phyloP scores from a whole-genome alignment of 2,888 invertebrate genomes.

The Leucoptera coffeella region DNA sequence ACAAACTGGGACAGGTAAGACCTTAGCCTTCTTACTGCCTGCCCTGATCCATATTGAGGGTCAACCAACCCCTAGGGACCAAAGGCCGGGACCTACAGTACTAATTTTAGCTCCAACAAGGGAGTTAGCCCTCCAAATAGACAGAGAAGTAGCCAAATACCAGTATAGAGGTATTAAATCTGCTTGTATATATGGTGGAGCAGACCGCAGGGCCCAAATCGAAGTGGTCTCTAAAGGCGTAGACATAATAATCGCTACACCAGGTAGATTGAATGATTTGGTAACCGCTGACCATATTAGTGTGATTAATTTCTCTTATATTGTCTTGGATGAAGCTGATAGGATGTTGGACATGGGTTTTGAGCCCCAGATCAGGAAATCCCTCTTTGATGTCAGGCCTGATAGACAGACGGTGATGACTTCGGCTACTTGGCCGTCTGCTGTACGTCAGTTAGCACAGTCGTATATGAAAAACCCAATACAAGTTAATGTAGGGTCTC shows the following conservation, averaged over 20 bases:
- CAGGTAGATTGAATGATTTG: conserved; percentile 90
- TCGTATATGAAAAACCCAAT: conserved; percentile 86
- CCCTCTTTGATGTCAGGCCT: conserved; percentile 73
- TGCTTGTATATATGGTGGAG: conserved; percentile 91
- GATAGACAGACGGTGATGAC: conserved; percentile 96
- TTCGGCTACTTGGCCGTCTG: conserved; percentile 91
- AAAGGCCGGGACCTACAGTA: conserved; percentile 78
- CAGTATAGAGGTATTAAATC: conserved; percentile 81
- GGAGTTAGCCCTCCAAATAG: conserved; percentile 89
- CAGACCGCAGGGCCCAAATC: conserved; percentile 73
- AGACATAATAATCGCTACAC: conserved; percentile 93
- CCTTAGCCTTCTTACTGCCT: conserved; percentile 87
- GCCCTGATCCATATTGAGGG: conserved; percentile 90
- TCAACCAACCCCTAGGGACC: conserved; percentile 65
- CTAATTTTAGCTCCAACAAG: conserved; percentile 88
- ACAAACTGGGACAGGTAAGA: conserved; percentile 93
- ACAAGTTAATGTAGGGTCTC: conserved; percentile 82
- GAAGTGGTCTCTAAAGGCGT: conserved; percentile 69
- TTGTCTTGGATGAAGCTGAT: conserved; percentile 90
- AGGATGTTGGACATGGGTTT: conserved; percentile 86
- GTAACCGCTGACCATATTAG: conserved; percentile 65
- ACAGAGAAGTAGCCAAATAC: conserved; percentile 86
- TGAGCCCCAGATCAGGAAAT: conserved; percentile 81
- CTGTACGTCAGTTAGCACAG: conserved; percentile 77
- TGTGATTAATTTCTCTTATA: conserved; percentile 74